A percentile compares a stretch with the other conserved stretches of the same genome.
These are phyloP conservation scores for Clarias platycephalus DNA, from an alignment of 2,797 vertebrate genomes.

Conservation along the genomic window DNA sequence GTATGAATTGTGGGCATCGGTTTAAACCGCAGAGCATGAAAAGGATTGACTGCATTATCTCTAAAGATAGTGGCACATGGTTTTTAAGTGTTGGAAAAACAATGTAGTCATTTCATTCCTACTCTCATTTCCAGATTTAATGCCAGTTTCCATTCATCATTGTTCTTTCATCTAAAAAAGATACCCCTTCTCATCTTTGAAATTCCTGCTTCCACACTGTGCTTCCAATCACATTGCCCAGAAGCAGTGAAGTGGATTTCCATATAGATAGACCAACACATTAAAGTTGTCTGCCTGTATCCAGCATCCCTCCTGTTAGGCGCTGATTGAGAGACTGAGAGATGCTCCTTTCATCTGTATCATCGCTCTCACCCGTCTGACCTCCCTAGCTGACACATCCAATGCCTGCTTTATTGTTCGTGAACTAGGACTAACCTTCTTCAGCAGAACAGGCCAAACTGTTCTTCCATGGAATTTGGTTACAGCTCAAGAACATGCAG, in stretches of 20 bases:
- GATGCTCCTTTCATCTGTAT: conserved; percentile 67
- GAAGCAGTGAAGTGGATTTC: conserved; percentile 66
- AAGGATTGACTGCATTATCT: conserved; percentile 43
- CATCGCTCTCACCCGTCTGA: conserved; percentile 41
- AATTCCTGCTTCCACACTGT: conserved; percentile 57
- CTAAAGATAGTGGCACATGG: conserved; percentile 59
- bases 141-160: conserved; percentile 67
- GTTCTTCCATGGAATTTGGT: conserved; percentile 46
- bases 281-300: conserved; percentile 72
- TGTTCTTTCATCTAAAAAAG: conserved; percentile 57
- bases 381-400: conserved; percentile 54
- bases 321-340: conserved; percentile 72
- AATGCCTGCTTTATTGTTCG: conserved; percentile 65
- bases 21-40: conserved; percentile 28
- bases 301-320: conserved; percentile 67
- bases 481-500: conserved; percentile 33
- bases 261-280: conserved; percentile 78
- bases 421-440: conserved; percentile 61
- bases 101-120: neutral
- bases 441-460: conserved; percentile 56
- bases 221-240: conserved; percentile 55
- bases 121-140: conserved; percentile 64
- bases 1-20: neutral
- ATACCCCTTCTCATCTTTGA: conserved; percentile 66
- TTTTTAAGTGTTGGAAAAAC: conserved; percentile 45